These are phyloP conservation scores for Melanargia galathea DNA, from an alignment of 2,888 invertebrate species.

Conservation along the genomic window DNA sequence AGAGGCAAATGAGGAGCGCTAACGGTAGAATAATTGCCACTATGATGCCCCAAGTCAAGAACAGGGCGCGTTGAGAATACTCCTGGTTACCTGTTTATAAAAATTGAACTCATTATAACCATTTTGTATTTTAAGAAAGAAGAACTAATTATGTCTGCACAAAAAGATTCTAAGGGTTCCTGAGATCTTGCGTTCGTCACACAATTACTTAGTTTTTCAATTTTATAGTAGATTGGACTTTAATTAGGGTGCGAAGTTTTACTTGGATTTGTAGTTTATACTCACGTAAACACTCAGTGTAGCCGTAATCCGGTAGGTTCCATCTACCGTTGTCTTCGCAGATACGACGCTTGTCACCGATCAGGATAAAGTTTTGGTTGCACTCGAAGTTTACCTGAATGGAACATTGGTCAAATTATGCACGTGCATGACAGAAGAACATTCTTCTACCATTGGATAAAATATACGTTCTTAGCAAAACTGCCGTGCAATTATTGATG, in stretches of 20 bases:
- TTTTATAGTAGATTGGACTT: neutral
- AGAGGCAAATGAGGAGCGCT: conserved; percentile 83
- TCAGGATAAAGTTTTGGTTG: conserved; percentile 92
- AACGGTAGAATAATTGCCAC: conserved; percentile 87
- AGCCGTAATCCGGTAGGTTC: conserved; percentile 92
- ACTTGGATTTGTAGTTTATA: conserved; percentile 48
- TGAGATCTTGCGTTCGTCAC: no score
- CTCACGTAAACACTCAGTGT: conserved; percentile 96
- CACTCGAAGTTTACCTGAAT: conserved; percentile 92
- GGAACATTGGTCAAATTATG: neutral
- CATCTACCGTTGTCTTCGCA: conserved; percentile 91
- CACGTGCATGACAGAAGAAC: neutral
- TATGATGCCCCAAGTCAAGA: conserved; percentile 88
- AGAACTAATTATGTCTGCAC: no score
- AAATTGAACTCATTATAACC: conserved; percentile 40
- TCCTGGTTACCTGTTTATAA: conserved; percentile 83
- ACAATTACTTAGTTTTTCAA: no score
- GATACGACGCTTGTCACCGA: conserved; percentile 91
- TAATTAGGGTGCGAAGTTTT: neutral
- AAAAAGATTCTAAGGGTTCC: no score
- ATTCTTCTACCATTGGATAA: neutral
- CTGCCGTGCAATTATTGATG: neutral
- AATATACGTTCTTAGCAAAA: neutral
- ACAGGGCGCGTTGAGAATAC: conserved; percentile 87
- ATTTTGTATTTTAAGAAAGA: neutral